These are phyloP conservation scores for Galaxias olidus DNA, from an alignment of 2,797 vertebrate species.

Conservation along the genomic window DNA sequence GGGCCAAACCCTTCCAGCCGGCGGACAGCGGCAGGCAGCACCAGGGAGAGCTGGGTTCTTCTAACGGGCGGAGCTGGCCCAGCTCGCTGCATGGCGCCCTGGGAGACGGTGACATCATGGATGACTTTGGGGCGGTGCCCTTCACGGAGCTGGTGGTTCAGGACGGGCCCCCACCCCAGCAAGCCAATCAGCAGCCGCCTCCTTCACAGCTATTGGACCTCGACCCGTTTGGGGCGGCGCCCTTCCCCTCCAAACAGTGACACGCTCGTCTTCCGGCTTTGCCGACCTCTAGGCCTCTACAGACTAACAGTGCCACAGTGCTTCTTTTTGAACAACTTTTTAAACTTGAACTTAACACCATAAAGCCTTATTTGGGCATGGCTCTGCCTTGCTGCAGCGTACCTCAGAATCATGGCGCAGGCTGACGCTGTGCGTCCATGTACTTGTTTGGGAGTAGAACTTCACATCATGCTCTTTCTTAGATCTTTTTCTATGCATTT, in stretches of 20 bases:
- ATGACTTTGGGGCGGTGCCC: slow-evolving; percentile 95
- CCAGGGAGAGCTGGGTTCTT: slow-evolving; percentile 67
- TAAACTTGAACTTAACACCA: slow-evolving; percentile 64
- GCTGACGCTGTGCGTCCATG: slow-evolving; percentile 28
- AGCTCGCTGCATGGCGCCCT: slow-evolving; percentile 70
- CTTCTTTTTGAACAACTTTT: too few relatives aligned
- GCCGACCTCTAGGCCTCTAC: slow-evolving; percentile 5
- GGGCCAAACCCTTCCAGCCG: slow-evolving; percentile 85
- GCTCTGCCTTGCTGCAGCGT: slow-evolving; percentile 64
- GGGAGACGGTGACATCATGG: slow-evolving; percentile 77
- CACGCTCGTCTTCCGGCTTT: slow-evolving; percentile 49
- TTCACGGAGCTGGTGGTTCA: slow-evolving; percentile 88
- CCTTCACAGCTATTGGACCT: slow-evolving; percentile 79
- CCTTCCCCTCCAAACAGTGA: slow-evolving; percentile 94
- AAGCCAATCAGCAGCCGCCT: slow-evolving; percentile 34
- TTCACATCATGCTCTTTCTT: slow-evolving; percentile 56
- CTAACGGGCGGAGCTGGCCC: slow-evolving; percentile 75
- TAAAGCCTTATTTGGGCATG: slow-evolving; percentile 77
- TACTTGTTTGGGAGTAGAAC: slow-evolving; percentile 48
- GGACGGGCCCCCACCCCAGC: slow-evolving; percentile 52
- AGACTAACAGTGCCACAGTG: not conserved
- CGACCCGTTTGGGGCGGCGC: slow-evolving; percentile 95
- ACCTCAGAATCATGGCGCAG: slow-evolving; percentile 56
- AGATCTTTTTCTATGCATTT: slow-evolving; percentile 66
- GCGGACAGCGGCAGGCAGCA: slow-evolving; percentile 54